phyloP scores from a whole-genome alignment of 2,797 vertebrate species.

The Pseudotriccus pelzelni region DNA sequence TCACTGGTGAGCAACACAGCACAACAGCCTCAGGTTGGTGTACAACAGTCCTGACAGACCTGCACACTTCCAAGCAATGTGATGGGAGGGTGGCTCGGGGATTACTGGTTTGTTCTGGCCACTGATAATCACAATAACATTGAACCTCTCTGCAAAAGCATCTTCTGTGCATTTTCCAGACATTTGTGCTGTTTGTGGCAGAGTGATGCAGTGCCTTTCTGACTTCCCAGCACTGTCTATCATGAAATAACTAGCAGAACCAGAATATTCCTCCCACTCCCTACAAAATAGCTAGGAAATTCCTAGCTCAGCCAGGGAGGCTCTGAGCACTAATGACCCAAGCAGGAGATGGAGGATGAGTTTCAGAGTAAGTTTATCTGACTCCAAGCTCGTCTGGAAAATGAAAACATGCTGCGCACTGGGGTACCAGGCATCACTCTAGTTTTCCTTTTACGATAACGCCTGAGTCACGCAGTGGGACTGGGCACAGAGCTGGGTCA shows the following conservation, averaged over 20 bases:
- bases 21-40: fast-evolving
- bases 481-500: background rate
- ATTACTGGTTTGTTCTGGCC: fast-evolving
- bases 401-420: fast-evolving
- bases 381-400: background rate
- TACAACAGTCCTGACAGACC: background rate
- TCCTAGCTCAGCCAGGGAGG: background rate
- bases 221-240: background rate
- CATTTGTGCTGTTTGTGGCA: background rate
- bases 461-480: fast-evolving
- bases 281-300: background rate
- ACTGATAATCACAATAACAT: too few species aligned
- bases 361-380: background rate
- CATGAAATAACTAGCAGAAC: background rate
- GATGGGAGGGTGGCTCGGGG: too few species aligned
- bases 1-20: background rate
- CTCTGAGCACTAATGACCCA: background rate
- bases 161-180: fast-evolving
- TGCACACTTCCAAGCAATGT: fast-evolving
- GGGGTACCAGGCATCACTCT: background rate
- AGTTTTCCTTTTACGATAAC: fast-evolving
- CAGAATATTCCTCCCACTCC: background rate
- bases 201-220: background rate
- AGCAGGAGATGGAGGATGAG: fast-evolving
- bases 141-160: background rate